phyloP scores from a whole-genome alignment of 2,888 invertebrate genomes.

The Encarsia formosa region DNA sequence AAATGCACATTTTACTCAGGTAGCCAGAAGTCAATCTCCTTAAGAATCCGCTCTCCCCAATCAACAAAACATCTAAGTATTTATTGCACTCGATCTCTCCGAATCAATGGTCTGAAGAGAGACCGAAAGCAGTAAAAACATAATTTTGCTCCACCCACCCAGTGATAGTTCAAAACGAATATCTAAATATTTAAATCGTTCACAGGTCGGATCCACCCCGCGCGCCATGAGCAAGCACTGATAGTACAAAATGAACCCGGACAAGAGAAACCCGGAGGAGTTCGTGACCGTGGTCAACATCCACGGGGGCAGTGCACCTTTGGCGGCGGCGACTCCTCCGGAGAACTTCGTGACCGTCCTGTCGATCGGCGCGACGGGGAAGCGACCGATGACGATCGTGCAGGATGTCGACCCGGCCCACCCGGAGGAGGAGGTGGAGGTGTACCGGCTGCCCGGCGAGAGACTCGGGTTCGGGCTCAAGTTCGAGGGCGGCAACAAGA shows the following conservation, averaged over 20 bases:
- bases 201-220: neutral
- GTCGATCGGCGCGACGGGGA: conserved; percentile 55
- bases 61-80: no score
- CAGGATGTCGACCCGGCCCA: conserved; percentile 37
- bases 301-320: conserved; percentile 38
- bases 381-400: conserved; percentile 33
- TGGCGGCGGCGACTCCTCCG: conserved; percentile 6
- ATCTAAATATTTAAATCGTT: no score
- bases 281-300: conserved; percentile 64
- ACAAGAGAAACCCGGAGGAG: conserved; percentile 30
- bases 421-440: conserved; percentile 69
- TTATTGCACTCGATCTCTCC: no score
- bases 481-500: conserved; percentile 86
- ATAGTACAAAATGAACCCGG: neutral
- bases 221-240: neutral
- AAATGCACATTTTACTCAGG: no score
- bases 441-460: conserved; percentile 84
- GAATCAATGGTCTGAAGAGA: no score
- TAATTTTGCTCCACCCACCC: no score
- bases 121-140: no score
- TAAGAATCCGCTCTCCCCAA: no score
- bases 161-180: no score
- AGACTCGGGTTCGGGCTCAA: conserved; percentile 86
- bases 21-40: no score
- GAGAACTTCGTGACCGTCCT: conserved; percentile 60